Percentiles rank a stretch among this genome's conserved stretches.
These are phyloP conservation scores for Elaphurus davidianus DNA, from an alignment of 2,113 vertebrate genomes.

Conservation along the genomic window DNA sequence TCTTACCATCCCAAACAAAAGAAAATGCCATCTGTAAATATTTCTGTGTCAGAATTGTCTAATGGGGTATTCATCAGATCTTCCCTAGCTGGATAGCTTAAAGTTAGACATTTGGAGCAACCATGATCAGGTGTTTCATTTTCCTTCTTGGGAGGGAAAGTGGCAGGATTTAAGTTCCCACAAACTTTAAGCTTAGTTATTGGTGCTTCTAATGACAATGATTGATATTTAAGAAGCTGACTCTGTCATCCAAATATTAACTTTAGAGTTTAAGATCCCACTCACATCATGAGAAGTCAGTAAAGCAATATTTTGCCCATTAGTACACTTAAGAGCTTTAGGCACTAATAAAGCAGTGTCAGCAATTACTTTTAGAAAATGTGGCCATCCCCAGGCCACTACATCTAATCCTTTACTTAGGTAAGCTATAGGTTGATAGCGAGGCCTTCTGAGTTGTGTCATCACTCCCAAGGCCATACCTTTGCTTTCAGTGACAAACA, in stretches of 20 bases:
- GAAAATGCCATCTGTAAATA: neutral
- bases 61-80: neutral
- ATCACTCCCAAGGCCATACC: neutral
- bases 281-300: neutral
- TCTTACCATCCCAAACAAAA: neutral
- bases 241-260: neutral
- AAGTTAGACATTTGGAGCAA: neutral
- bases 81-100: neutral
- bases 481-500: neutral
- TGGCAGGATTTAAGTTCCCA: neutral
- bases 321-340: neutral
- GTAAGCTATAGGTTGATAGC: neutral
- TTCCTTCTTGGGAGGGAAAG: neutral
- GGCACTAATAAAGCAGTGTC: neutral
- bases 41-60: neutral
- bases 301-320: neutral
- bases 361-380: neutral
- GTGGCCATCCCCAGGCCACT: neutral
- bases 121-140: neutral
- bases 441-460: neutral
- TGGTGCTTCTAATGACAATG: neutral
- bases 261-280: neutral
- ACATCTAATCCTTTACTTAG: neutral
- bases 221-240: neutral
- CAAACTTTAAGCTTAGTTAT: neutral